Evolutionary conservation across 2,113 vertebrate genomes (phyloP).

Genomic region (Xenopus borealis): DNA sequence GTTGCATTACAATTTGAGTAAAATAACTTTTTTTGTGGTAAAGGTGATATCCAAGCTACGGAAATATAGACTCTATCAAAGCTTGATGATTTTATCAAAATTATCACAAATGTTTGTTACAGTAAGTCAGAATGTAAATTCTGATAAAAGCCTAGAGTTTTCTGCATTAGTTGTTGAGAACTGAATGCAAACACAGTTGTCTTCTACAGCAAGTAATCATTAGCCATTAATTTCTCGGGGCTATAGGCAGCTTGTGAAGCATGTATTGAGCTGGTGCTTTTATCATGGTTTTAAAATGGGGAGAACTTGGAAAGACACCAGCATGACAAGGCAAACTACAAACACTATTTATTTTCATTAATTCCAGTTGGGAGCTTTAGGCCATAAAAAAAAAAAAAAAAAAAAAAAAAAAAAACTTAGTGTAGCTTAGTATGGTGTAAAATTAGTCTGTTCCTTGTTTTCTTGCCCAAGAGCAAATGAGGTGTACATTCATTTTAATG

Average conservation of each 20-base stretch:
- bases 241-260: slow-evolving; percentile 36
- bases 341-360: slow-evolving; percentile 36
- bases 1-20: too few species aligned
- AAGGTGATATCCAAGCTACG: too few species aligned
- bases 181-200: slow-evolving; percentile 22
- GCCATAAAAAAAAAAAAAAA: slow-evolving; percentile 17
- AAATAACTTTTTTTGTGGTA: too few species aligned
- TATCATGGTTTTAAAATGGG: slow-evolving; percentile 28
- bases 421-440: slow-evolving; percentile 18
- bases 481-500: slow-evolving; percentile 33
- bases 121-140: too few species aligned
- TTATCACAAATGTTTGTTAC: too few species aligned
- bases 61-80: too few species aligned
- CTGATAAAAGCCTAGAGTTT: slow-evolving; percentile 19
- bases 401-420: slow-evolving; percentile 15
- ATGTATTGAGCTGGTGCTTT: slow-evolving; percentile 35
- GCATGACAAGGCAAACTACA: slow-evolving; percentile 18
- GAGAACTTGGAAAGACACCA: slow-evolving; percentile 29
- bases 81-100: too few species aligned
- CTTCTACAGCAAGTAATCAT: slow-evolving; percentile 21
- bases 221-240: slow-evolving; percentile 33
- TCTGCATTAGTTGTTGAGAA: slow-evolving; percentile 20
- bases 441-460: slow-evolving; percentile 29
- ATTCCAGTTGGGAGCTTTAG: slow-evolving; percentile 37
- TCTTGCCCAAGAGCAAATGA: slow-evolving; percentile 35